phyloP scores from a whole-genome alignment of 2,888 invertebrate species.

The Blastobasis lacticolella region DNA sequence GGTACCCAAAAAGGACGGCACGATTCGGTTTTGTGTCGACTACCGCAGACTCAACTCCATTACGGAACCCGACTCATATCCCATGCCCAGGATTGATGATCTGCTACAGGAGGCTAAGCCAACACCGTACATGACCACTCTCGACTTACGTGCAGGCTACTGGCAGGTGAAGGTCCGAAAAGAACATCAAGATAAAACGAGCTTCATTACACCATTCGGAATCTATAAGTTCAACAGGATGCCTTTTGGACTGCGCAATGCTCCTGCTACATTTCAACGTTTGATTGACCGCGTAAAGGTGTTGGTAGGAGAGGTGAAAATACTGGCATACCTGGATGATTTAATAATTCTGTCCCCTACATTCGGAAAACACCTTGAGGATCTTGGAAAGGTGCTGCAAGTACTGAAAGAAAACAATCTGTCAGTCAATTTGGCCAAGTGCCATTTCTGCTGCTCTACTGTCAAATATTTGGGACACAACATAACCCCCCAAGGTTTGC shows the following conservation, averaged over 20 bases:
- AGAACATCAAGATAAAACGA: constrained; percentile 25
- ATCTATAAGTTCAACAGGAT: constrained; percentile 13
- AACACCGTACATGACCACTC: constrained; percentile 19
- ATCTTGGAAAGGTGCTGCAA: constrained; percentile 13
- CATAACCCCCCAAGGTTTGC: constrained; percentile 19
- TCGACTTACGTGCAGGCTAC: constrained; percentile 22
- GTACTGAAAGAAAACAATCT: constrained; percentile 14
- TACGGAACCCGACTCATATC: constrained; percentile 21
- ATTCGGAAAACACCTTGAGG: constrained; percentile 14
- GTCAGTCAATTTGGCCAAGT: constrained; percentile 14
- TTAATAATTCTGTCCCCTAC: constrained; percentile 17
- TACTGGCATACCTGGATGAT: constrained; percentile 21
- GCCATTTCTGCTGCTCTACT: constrained; percentile 13
- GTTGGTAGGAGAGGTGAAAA: constrained; percentile 5
- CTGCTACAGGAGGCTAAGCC: constrained; percentile 24
- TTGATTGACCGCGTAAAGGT: constrained; percentile 14
- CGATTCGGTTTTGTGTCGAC: constrained; percentile 28
- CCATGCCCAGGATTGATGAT: constrained; percentile 40
- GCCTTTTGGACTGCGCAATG: constrained; percentile 18
- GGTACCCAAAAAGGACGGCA: constrained; percentile 30
- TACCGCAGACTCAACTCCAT: too few species aligned
- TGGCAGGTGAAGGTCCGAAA: constrained; percentile 20
- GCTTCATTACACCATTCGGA: constrained; percentile 30
- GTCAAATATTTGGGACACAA: constrained; percentile 21
- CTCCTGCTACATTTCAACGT: constrained; percentile 20